A percentile compares a stretch with the other conserved stretches of the same genome.
phyloP scores from a whole-genome alignment of 2,113 vertebrate genomes.

The Dasypus novemcinctus region DNA sequence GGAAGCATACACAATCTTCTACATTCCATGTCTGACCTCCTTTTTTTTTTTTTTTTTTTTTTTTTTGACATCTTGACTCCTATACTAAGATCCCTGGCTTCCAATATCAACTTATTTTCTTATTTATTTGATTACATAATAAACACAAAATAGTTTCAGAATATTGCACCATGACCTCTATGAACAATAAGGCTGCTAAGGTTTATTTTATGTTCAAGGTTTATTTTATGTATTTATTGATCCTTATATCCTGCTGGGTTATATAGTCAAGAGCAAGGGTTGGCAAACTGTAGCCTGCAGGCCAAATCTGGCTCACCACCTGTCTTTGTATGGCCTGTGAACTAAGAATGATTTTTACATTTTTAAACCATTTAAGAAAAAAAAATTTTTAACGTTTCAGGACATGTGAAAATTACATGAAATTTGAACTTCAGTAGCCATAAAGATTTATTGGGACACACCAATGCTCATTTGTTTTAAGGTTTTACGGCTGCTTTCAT shows the following conservation, averaged over 20 bases:
- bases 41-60: no score
- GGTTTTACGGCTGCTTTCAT: conserved; percentile 17
- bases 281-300: neutral
- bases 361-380: neutral
- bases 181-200: neutral
- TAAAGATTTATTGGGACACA: neutral
- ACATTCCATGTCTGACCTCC: neutral
- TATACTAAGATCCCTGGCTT: neutral
- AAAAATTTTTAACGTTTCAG: neutral
- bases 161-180: neutral
- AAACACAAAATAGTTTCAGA: neutral
- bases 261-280: neutral
- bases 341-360: neutral
- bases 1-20: neutral
- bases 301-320: neutral
- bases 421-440: neutral
- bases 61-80: no score
- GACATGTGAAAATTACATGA: neutral
- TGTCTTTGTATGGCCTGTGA: neutral
- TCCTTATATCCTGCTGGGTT: neutral
- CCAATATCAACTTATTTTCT: neutral
- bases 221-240: neutral
- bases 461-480: neutral
- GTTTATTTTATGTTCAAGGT: neutral
- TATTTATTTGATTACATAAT: neutral